These are phyloP conservation scores for Anolis apletophallus DNA, from an alignment of 2,797 vertebrate species.

Conservation along the genomic window DNA sequence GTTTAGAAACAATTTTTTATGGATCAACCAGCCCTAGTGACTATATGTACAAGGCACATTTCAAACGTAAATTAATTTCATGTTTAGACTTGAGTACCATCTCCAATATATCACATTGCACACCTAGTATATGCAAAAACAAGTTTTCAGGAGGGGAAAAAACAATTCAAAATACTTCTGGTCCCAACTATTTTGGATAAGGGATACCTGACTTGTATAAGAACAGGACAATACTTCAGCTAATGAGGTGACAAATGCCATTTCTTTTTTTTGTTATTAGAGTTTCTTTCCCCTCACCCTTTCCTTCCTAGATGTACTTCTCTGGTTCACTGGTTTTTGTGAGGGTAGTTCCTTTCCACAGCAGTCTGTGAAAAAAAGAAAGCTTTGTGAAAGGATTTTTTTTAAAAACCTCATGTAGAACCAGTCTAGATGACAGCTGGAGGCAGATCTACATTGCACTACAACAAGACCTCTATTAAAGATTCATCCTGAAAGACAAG, in stretches of 20 bases:
- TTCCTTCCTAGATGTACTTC: background rate
- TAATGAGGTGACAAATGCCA: background rate
- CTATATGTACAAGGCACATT: no score
- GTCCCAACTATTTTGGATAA: no score
- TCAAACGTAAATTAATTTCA: no score
- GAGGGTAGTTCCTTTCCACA: constrained; percentile 7
- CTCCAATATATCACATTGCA: no score
- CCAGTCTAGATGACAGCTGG: constrained; percentile 1
- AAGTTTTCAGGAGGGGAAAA: no score
- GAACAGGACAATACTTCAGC: background rate
- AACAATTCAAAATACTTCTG: no score
- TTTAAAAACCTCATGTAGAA: background rate
- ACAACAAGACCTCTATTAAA: constrained; percentile 14
- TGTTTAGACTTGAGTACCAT: no score
- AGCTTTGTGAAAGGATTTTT: background rate
- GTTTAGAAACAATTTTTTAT: no score
- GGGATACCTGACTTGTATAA: background rate
- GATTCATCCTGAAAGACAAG: constrained; percentile 31
- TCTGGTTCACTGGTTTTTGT: constrained; percentile 1
- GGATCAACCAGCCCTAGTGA: no score
- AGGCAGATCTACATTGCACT: background rate
- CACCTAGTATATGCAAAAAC: no score
- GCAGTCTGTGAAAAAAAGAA: background rate
- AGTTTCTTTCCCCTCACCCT: background rate
- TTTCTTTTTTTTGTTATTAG: background rate